These are phyloP conservation scores for Holothuria glaberrima DNA, from an alignment of 35 echinoderm and acorn worm genomes.

Conservation along the genomic window DNA sequence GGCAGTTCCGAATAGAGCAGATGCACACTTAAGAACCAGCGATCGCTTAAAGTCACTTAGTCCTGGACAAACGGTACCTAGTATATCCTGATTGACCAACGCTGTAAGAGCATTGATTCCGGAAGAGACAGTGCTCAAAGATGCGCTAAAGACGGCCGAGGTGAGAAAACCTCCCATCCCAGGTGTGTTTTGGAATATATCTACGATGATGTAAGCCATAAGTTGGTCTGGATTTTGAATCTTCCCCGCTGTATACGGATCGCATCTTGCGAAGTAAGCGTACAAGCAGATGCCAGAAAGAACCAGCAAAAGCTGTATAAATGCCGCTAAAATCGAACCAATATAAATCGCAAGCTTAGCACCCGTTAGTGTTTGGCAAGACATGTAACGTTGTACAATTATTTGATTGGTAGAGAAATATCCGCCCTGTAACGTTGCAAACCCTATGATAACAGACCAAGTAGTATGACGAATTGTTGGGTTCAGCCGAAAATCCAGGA, in stretches of 20 bases:
- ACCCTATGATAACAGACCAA: too few relatives aligned
- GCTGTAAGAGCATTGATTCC: conserved; percentile 50
- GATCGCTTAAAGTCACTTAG: conserved; percentile 12
- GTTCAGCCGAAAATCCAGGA: not conserved
- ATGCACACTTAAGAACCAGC: not conserved
- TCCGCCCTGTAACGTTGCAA: too few relatives aligned
- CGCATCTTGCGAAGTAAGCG: conserved; percentile 1
- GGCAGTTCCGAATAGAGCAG: not conserved
- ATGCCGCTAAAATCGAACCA: not conserved
- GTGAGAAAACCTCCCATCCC: conserved; percentile 1
- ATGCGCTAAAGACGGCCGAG: not conserved
- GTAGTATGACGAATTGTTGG: too few relatives aligned
- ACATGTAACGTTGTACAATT: conserved; percentile 1
- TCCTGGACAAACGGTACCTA: not conserved
- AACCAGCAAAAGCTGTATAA: not conserved
- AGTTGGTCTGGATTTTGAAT: not conserved
- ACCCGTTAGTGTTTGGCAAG: not conserved
- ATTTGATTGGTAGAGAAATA: not conserved
- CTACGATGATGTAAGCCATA: conserved; percentile 1
- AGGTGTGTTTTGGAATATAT: not conserved
- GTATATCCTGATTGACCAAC: conserved; percentile 12
- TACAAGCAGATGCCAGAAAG: not conserved
- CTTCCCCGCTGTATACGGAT: not conserved
- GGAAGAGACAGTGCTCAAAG: conserved; percentile 13
- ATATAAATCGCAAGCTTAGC: not conserved